Evolutionary conservation across 2,797 vertebrate species (phyloP).

Genomic region (Chiroxiphia lanceolata): DNA sequence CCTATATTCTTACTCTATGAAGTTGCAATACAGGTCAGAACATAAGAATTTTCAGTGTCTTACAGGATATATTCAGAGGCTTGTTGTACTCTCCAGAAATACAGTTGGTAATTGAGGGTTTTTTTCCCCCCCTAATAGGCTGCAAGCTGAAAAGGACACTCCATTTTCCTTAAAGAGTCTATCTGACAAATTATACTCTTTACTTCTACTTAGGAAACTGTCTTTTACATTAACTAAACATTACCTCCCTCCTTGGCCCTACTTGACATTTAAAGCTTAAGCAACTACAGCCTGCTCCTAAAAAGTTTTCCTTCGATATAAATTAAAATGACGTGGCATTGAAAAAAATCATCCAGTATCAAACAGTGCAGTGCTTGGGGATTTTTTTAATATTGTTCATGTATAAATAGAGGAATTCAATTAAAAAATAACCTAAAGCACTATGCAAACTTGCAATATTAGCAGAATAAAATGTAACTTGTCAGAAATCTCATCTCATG

Average conservation of each 20-base stretch:
- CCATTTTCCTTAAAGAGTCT: constrained; percentile 45
- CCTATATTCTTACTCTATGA: not conserved
- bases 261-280: constrained; percentile 70
- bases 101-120: not conserved
- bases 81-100: not conserved
- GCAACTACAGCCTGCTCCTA: constrained; percentile 50
- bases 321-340: constrained; percentile 42
- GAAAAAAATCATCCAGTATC: constrained; percentile 39
- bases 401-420: constrained; percentile 2
- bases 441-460: not conserved
- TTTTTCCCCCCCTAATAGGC: not conserved
- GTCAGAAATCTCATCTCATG: not conserved
- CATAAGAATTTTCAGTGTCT: not conserved
- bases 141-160: constrained; percentile 49
- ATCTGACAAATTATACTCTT: constrained; percentile 49
- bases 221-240: constrained; percentile 49
- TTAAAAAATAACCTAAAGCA: not conserved
- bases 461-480: not conserved
- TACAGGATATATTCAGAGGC: not conserved
- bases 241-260: not conserved
- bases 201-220: constrained; percentile 55
- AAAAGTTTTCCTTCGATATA: constrained; percentile 23
- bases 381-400: not conserved
- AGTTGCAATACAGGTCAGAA: not conserved
- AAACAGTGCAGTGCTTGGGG: not conserved